phyloP scores from a whole-genome alignment of 2,888 invertebrate genomes.

The Hemicrepidius hirtus region DNA sequence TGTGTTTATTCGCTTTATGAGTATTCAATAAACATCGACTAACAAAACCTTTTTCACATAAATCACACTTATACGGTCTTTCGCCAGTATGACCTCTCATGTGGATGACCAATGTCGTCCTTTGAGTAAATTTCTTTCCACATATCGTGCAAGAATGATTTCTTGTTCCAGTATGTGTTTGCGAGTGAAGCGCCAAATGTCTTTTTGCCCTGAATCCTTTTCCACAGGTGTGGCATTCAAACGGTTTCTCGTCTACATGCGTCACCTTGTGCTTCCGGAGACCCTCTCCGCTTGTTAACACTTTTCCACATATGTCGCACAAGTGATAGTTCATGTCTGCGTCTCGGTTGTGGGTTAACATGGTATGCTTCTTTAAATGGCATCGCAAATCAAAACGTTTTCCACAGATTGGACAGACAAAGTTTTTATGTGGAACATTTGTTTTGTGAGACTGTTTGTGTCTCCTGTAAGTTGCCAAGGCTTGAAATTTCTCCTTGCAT shows the following conservation, averaged over 20 bases:
- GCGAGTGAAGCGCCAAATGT: neutral
- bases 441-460: constrained; percentile 46
- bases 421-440: constrained; percentile 34
- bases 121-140: constrained; percentile 66
- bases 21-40: constrained; percentile 65
- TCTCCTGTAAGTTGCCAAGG: constrained; percentile 39
- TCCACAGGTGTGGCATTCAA: neutral
- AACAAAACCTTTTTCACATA: constrained; percentile 74
- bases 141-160: constrained; percentile 75
- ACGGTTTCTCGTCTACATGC: constrained; percentile 29
- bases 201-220: neutral
- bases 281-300: constrained; percentile 71
- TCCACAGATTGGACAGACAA: constrained; percentile 38
- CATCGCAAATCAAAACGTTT: constrained; percentile 4
- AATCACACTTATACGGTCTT: constrained; percentile 72
- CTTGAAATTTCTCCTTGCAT: constrained; percentile 53
- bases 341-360: constrained; percentile 40
- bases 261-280: constrained; percentile 41
- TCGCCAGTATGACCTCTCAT: constrained; percentile 59
- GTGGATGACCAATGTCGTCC: constrained; percentile 49
- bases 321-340: constrained; percentile 72
- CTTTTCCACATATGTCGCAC: constrained; percentile 72
- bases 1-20: neutral
- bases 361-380: neutral
- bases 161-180: constrained; percentile 70